Evolutionary conservation across 2,797 vertebrate species (phyloP).

Genomic region (Melanotaenia parkinsoni): DNA sequence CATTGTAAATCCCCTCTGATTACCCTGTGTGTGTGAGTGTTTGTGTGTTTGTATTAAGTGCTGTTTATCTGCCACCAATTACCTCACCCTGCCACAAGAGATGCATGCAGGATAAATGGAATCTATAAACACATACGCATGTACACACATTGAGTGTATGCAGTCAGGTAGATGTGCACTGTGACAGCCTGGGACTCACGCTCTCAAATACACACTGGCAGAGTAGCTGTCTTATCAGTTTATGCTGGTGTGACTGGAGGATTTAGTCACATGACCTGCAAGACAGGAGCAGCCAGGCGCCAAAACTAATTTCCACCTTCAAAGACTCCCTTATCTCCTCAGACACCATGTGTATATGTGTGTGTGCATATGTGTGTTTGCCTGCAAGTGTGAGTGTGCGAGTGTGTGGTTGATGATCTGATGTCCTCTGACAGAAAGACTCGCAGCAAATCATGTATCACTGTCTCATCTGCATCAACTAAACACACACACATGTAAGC

Average conservation of each 20-base stretch:
- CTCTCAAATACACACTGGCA: conserved; percentile 53
- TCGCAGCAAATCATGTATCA: conserved; percentile 77
- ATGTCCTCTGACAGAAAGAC: conserved; percentile 79
- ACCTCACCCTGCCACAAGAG: conserved; percentile 92
- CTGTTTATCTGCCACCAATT: conserved; percentile 96
- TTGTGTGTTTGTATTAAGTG: conserved; percentile 88
- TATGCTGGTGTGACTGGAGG: conserved; percentile 91
- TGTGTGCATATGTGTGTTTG: conserved; percentile 35
- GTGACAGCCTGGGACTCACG: conserved; percentile 54
- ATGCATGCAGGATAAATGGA: conserved; percentile 73
- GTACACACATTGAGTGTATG: conserved; percentile 36
- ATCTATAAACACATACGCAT: conserved; percentile 59
- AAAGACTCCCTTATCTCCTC: conserved; percentile 91
- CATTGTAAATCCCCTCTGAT: conserved; percentile 98
- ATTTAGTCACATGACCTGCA: conserved; percentile 91
- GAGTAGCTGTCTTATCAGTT: conserved; percentile 91
- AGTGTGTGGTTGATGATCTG: conserved; percentile 71
- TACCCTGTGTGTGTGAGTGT: conserved; percentile 69
- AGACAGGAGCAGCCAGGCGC: conserved; percentile 92
- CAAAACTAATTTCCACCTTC: conserved; percentile 95
- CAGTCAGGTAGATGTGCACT: conserved; percentile 68
- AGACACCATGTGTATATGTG: conserved; percentile 69
- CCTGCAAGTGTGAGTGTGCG: conserved; percentile 24
- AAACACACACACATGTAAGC: conserved; percentile 23
- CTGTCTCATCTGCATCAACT: conserved; percentile 75